Conservation (phyloP, 2,888 invertebrate genomes). For the Nephrotoma appendiculata region DNA sequence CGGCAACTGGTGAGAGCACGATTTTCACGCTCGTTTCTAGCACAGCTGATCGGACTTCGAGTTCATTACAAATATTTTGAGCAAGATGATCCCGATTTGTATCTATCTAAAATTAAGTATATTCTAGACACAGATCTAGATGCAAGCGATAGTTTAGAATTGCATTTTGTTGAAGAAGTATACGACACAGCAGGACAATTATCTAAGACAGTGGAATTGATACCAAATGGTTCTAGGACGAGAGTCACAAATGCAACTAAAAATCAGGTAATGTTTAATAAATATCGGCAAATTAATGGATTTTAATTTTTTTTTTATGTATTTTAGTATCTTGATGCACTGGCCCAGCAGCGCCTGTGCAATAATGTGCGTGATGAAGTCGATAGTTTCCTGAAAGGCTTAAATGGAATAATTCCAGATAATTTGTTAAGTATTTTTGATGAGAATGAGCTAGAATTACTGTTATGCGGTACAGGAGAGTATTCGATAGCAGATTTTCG, state of each 20-base stretch:
- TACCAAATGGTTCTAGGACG: slow-evolving; percentile 66
- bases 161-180: slow-evolving; percentile 81
- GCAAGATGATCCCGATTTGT: slow-evolving; percentile 89
- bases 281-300: not conserved
- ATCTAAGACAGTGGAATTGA: slow-evolving; percentile 61
- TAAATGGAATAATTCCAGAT: slow-evolving; percentile 83
- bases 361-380: slow-evolving; percentile 69
- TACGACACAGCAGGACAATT: slow-evolving; percentile 67
- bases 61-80: slow-evolving; percentile 94
- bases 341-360: slow-evolving; percentile 79
- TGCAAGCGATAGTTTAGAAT: slow-evolving; percentile 55
- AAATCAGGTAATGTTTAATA: slow-evolving; percentile 28
- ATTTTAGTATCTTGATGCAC: slow-evolving; percentile 58
- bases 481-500: slow-evolving; percentile 84
- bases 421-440: slow-evolving; percentile 88
- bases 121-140: slow-evolving; percentile 83
- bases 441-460: slow-evolving; percentile 89
- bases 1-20: slow-evolving; percentile 79
- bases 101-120: slow-evolving; percentile 85
- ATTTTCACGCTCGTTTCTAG: slow-evolving; percentile 83
- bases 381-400: slow-evolving; percentile 77
- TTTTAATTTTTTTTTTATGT: not conserved
- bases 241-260: slow-evolving; percentile 43
- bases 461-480: slow-evolving; percentile 87
- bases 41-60: slow-evolving; percentile 83